These are phyloP conservation scores for Mesoclemmys tuberculata DNA, from an alignment of 2,113 vertebrate species.

Conservation along the genomic window DNA sequence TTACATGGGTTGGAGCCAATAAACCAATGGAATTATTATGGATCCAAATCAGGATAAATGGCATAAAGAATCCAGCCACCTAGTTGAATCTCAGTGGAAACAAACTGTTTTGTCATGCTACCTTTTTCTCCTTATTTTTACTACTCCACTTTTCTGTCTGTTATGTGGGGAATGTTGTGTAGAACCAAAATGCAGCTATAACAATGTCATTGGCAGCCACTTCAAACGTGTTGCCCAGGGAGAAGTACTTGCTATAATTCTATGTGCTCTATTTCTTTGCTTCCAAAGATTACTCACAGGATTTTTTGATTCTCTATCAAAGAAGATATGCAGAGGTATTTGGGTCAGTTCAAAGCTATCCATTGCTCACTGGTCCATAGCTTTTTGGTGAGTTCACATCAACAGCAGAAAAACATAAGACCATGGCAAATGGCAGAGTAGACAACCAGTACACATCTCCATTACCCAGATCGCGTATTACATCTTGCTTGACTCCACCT, in stretches of 20 bases:
- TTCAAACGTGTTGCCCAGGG: neutral
- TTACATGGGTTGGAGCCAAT: neutral
- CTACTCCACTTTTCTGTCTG: neutral
- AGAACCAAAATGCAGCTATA: neutral
- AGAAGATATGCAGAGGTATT: neutral
- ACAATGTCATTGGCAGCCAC: neutral
- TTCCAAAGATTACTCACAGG: neutral
- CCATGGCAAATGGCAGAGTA: neutral
- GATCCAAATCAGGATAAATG: neutral
- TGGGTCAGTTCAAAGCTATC: neutral
- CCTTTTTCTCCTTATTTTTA: neutral
- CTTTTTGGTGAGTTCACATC: neutral
- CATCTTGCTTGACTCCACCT: neutral
- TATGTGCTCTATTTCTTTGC: neutral
- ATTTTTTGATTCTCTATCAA: accelerated
- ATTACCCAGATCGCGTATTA: neutral
- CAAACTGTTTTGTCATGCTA: neutral
- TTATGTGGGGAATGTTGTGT: neutral
- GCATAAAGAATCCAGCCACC: neutral
- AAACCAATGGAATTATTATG: neutral
- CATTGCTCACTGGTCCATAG: neutral
- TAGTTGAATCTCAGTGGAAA: neutral
- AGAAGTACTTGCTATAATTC: accelerated
- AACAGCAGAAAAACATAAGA: neutral
- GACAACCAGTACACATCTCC: neutral